Evolutionary conservation across 2,797 vertebrate genomes (phyloP).

Genomic region (Myotis vivesi): DNA sequence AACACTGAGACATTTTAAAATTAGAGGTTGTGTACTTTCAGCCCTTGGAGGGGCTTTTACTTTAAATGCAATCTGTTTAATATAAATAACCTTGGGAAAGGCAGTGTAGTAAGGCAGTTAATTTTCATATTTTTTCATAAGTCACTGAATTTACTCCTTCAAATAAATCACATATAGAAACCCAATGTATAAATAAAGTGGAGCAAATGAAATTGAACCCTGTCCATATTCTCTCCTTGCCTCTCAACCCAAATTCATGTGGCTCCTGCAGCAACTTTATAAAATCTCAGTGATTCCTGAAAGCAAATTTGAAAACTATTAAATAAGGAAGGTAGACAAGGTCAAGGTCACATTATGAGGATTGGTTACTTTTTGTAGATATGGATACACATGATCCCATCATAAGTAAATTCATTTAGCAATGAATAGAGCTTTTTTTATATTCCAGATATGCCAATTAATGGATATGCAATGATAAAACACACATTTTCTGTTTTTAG

Average conservation of each 20-base stretch:
- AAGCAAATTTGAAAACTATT: background rate
- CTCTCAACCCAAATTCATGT: background rate
- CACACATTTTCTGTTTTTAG: background rate
- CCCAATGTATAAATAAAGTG: background rate
- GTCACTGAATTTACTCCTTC: background rate
- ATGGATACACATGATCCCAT: background rate
- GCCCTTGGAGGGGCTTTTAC: background rate
- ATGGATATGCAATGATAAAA: background rate
- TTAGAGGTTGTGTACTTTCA: background rate
- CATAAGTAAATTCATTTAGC: background rate
- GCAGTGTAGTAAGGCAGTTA: background rate
- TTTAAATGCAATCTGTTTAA: constrained; percentile 20
- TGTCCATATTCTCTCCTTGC: background rate
- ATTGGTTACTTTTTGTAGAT: background rate
- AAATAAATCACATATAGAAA: background rate
- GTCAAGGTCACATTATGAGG: background rate
- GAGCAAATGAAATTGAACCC: background rate
- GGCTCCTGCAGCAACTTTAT: background rate
- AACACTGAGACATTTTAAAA: background rate
- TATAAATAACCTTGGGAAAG: constrained; percentile 23
- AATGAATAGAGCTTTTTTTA: background rate
- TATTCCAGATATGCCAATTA: background rate
- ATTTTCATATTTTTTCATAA: background rate
- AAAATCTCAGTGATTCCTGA: constrained; percentile 5
- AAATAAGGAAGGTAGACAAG: background rate